phyloP scores from a whole-genome alignment of 2,113 vertebrate species.

The Alethe castanea region DNA sequence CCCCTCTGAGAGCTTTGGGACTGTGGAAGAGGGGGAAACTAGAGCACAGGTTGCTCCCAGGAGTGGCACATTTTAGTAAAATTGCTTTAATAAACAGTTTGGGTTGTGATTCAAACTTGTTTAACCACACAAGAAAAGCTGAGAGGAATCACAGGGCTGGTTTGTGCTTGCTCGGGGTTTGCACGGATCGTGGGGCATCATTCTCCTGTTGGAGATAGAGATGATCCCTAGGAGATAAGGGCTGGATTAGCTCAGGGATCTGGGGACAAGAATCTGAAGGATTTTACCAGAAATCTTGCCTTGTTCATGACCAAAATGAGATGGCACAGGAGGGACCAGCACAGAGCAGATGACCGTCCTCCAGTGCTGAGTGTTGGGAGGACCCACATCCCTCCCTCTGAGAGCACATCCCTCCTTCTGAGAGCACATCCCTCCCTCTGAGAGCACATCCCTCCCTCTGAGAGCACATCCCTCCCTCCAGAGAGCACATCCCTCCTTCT shows the following conservation, averaged over 20 bases:
- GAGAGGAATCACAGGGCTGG: neutral
- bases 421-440: no score
- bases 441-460: no score
- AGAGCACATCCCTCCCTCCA: no score
- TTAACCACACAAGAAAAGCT: slow-evolving; percentile 1
- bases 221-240: neutral
- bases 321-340: neutral
- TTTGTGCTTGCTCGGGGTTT: neutral
- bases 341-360: neutral
- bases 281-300: neutral
- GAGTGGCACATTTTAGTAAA: neutral
- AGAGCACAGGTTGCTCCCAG: neutral
- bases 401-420: no score
- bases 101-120: neutral
- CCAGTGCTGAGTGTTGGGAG: fast-evolving
- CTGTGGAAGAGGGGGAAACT: neutral
- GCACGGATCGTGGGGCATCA: neutral
- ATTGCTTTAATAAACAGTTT: slow-evolving; percentile 17
- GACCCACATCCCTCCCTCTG: neutral
- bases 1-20: fast-evolving
- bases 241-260: neutral
- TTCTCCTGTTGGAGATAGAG: fast-evolving
- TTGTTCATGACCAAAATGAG: neutral
- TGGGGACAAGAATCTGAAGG: neutral
- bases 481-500: no score